Evolutionary conservation across 2,797 vertebrate species (phyloP), one percentile per base, ranked within the genome.

Genomic region (Lagodon rhomboides): DNA sequence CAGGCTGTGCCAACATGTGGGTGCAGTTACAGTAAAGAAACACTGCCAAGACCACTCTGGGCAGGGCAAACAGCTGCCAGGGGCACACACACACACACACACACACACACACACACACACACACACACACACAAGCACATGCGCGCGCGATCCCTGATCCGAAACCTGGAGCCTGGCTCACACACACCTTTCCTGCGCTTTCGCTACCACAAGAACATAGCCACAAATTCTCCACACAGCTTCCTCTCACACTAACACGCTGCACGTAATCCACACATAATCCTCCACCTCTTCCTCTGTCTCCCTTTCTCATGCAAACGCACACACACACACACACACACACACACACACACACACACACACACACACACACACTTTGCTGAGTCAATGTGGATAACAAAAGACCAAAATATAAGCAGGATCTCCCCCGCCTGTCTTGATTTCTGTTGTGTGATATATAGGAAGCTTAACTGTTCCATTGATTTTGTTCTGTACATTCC

Each of bases 1-100:
- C 63, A 75, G 81, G 54, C 77, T 90, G 77, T 85, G 85, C 85
- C 85, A 88, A 91, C 89, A 90, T 92, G 88, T 89, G 88, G 91
- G 87, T 91, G 79, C 89, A 90, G 89, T 92, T 91, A 90, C 86
- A 85, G 79, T 77, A 83, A 82, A 85, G 80, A 86, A 65, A 80
- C 74, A 55, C 58, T 88, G 87, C 91, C 89, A 91, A 89, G 66
- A 85, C 78, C 80, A 83, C 81, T 88, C 83, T 79, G 85, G 80
- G 87, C 69, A 77, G 68, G 58, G 73, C 82, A 75, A 73, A 80
- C 87, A 84, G 85, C 90, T 90, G 85, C 82, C 87, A 84, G 71
- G 64, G 68, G 38, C 13, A 8, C 20, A 5, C 30, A 30, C 27
- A 2, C 30, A 30, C 30, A 4, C 30, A 30, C 30, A 4, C 30